Evolutionary conservation across 1,140 invertebrate genomes (phyloP).

Genomic region (Cotesia chilonis): DNA sequence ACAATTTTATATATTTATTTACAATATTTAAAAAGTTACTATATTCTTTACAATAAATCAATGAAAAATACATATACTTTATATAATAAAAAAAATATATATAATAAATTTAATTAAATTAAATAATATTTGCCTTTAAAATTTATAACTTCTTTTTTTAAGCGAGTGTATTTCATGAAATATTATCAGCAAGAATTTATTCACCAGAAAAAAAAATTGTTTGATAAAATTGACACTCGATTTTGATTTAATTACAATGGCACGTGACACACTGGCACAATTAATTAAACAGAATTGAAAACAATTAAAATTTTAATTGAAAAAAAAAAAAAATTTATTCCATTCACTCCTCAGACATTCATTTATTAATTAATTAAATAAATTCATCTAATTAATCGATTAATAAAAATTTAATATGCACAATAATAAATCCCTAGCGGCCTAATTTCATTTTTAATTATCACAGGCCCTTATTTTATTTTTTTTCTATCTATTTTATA

Average conservation of each 20-base stretch:
- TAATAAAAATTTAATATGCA: conserved; percentile 23
- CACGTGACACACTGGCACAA: conserved; percentile 59
- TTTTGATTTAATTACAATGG: conserved; percentile 51
- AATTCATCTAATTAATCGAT: not conserved
- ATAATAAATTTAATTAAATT: no score
- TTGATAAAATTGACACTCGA: no score
- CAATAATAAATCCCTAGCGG: conserved; percentile 17
- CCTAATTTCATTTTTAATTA: conserved; percentile 19
- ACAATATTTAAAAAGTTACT: no score
- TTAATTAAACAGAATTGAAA: conserved; percentile 43
- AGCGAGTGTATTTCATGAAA: no score
- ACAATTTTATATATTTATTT: no score
- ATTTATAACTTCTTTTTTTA: no score
- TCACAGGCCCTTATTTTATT: conserved; percentile 23
- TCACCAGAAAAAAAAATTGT: no score
- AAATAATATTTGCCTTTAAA: no score
- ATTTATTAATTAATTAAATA: not conserved
- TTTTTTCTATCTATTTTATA: conserved; percentile 6
- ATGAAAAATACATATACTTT: no score
- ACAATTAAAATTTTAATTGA: not conserved
- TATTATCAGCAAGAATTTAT: no score
- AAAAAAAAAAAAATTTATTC: not conserved
- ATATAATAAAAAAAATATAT: no score
- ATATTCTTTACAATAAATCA: no score
- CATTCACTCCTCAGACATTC: conserved; percentile 7